Evolutionary conservation across 2,797 vertebrate genomes (phyloP).

Genomic region (Benthosema pterotum): DNA sequence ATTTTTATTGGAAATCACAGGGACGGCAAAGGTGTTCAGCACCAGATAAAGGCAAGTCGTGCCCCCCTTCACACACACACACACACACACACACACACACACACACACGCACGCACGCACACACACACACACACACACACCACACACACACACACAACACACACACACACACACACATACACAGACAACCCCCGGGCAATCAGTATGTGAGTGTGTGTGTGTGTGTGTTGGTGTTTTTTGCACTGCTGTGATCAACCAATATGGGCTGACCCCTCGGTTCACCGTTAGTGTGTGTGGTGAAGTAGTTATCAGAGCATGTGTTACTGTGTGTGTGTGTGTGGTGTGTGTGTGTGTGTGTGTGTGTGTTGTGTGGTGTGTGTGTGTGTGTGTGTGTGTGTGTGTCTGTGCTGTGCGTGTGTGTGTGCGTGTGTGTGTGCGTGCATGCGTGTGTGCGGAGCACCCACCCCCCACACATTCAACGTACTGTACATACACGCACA

Average conservation of each 20-base stretch:
- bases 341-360: slow-evolving; percentile 15
- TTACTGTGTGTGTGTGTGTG: slow-evolving; percentile 22
- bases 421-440: slow-evolving; percentile 10
- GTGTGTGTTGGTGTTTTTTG: slow-evolving; percentile 49
- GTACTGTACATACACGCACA: too few species aligned
- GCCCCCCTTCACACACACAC: slow-evolving; percentile 27
- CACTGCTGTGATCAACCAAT: slow-evolving; percentile 63
- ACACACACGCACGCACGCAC: too few species aligned
- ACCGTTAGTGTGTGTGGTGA: slow-evolving; percentile 26
- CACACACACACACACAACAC: too few species aligned
- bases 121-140: too few species aligned
- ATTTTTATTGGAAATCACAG: slow-evolving; percentile 79
- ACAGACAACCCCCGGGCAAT: slow-evolving; percentile 48
- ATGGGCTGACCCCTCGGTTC: slow-evolving; percentile 56
- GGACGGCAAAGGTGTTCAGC: slow-evolving; percentile 80
- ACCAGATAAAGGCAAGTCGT: slow-evolving; percentile 73
- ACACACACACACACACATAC: slow-evolving; percentile 4
- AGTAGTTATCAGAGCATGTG: slow-evolving; percentile 67
- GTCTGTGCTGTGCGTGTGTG: too few species aligned
- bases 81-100: too few species aligned
- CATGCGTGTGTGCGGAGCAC: slow-evolving; percentile 49
- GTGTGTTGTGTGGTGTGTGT: slow-evolving; percentile 18
- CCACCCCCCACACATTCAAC: slow-evolving; percentile 32
- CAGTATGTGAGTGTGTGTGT: slow-evolving; percentile 46
- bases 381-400: slow-evolving; percentile 17